Evolutionary conservation across 2,888 invertebrate species (phyloP).

Genomic region (Drosophila anceps): DNA sequence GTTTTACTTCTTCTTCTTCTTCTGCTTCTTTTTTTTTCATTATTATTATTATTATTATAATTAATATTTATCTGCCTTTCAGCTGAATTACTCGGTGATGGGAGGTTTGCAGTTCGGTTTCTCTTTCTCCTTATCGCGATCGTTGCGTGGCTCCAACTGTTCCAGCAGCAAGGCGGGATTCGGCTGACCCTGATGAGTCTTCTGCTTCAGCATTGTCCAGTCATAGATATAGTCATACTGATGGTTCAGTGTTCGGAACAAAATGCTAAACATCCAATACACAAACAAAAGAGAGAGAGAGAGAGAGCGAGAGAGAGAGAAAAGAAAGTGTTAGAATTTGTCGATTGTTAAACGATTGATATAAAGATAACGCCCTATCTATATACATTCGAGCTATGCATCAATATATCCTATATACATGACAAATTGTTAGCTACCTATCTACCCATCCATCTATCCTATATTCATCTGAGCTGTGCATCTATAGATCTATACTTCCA

Average conservation of each 20-base stretch:
- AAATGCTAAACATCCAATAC: constrained; percentile 91
- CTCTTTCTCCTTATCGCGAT: constrained; percentile 84
- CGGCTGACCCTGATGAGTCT: constrained; percentile 86
- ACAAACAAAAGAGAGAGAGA: constrained; percentile 86
- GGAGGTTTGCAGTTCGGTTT: constrained; percentile 84
- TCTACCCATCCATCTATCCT: too few relatives aligned
- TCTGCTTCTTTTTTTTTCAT: neutral
- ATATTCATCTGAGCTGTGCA: too few relatives aligned
- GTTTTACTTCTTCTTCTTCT: too few relatives aligned
- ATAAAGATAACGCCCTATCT: neutral
- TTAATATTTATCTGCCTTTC: constrained; percentile 20
- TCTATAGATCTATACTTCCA: too few relatives aligned
- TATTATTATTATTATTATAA: constrained; percentile 2
- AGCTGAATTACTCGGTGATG: constrained; percentile 79
- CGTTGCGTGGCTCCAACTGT: constrained; percentile 83
- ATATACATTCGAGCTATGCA: too few relatives aligned
- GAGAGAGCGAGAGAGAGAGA: neutral
- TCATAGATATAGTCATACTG: constrained; percentile 99
- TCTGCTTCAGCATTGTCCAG: constrained; percentile 99
- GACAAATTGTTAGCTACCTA: too few relatives aligned
- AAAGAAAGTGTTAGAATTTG: neutral
- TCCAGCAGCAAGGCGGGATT: constrained; percentile 83
- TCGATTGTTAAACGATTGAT: rapidly evolving
- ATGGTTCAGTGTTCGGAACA: constrained; percentile 99
- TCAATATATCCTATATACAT: neutral